Evolutionary conservation across 2,113 vertebrate species (phyloP).

Genomic region (Crotalus viridis): DNA sequence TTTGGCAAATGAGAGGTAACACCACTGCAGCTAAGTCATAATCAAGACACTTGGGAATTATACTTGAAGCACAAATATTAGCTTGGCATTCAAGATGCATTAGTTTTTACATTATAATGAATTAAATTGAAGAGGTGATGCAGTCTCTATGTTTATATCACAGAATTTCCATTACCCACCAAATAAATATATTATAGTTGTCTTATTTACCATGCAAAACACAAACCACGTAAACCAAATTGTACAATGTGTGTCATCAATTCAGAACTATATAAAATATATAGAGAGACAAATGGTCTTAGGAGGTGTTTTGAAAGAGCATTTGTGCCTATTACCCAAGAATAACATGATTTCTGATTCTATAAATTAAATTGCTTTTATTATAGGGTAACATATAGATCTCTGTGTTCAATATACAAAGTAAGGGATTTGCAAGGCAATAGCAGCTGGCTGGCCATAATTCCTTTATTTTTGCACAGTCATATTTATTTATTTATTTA

Average conservation of each 20-base stretch:
- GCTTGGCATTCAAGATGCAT: fast-evolving
- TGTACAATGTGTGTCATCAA: not conserved
- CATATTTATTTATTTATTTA: not conserved
- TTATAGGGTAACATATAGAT: not conserved
- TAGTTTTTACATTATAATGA: not conserved
- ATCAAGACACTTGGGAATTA: not conserved
- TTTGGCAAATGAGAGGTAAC: not conserved
- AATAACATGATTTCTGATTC: not conserved
- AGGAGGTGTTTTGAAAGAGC: not conserved
- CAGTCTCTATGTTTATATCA: not conserved
- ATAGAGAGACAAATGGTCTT: not conserved
- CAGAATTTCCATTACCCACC: not conserved
- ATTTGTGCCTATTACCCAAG: not conserved
- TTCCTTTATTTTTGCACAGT: not conserved
- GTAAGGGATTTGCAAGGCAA: not conserved
- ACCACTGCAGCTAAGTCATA: not conserved
- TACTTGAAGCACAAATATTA: slow-evolving; percentile 7
- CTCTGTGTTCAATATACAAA: not conserved
- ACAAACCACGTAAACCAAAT: not conserved
- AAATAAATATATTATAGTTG: slow-evolving; percentile 2
- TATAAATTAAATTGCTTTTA: not conserved
- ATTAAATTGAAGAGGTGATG: not conserved
- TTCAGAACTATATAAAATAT: not conserved
- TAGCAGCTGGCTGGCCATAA: not conserved
- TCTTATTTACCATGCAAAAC: slow-evolving; percentile 7